A percentile compares a stretch with the other conserved stretches of the same genome.
These are phyloP conservation scores for Cerceris rybyensis DNA, from an alignment of 2,888 invertebrate species.

Conservation along the genomic window DNA sequence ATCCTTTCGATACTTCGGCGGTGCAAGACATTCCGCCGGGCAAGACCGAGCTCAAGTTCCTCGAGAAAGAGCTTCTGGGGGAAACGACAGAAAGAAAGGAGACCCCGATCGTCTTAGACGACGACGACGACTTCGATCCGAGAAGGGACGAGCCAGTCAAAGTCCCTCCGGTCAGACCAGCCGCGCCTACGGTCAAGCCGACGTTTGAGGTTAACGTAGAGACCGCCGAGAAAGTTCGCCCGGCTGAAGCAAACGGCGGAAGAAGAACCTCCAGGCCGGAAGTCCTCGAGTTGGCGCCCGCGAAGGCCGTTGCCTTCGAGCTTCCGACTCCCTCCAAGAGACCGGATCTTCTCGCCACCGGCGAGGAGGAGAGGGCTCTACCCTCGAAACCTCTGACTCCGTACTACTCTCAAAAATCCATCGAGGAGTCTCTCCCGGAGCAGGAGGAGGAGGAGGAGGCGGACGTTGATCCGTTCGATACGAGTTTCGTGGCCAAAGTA, in stretches of 20 bases:
- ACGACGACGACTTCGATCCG: constrained; percentile 92
- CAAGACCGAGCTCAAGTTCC: constrained; percentile 89
- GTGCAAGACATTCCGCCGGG: constrained; percentile 89
- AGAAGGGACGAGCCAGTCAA: constrained; percentile 85
- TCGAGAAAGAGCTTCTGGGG: constrained; percentile 90
- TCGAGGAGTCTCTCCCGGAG: constrained; percentile 84
- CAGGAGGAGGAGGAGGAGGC: constrained; percentile 81
- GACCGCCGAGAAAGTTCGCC: constrained; percentile 24
- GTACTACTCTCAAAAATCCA: constrained; percentile 86
- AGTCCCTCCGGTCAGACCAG: constrained; percentile 19
- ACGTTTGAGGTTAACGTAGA: constrained; percentile 61
- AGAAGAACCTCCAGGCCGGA: constrained; percentile 86
- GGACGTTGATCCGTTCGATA: constrained; percentile 87
- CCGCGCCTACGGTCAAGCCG: constrained; percentile 23
- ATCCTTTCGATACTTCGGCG: constrained; percentile 94
- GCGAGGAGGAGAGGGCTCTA: constrained; percentile 84
- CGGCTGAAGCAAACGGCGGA: not conserved
- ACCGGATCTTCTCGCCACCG: constrained; percentile 84
- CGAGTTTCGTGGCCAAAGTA: constrained; percentile 84
- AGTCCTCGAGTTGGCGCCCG: constrained; percentile 80
- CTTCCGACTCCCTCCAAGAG: constrained; percentile 83
- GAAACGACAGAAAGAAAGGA: constrained; percentile 54
- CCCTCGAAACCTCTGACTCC: constrained; percentile 90
- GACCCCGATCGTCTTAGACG: constrained; percentile 78
- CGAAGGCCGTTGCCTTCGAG: constrained; percentile 85